A percentile compares a stretch with the other conserved stretches of the same genome.
These are phyloP conservation scores for Lochmaea capreae DNA, from an alignment of 2,888 invertebrate genomes.

Conservation along the genomic window DNA sequence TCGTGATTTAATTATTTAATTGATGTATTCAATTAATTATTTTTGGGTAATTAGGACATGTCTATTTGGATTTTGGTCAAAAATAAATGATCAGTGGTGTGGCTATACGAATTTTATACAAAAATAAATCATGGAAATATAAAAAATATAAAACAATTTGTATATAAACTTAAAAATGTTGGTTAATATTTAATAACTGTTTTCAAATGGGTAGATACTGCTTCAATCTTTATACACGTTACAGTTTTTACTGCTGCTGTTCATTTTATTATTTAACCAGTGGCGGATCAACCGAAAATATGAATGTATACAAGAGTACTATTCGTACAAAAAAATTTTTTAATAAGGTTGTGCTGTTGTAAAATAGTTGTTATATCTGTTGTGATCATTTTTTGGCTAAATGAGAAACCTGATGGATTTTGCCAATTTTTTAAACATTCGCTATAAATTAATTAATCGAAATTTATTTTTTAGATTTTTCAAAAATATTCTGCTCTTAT, in stretches of 20 bases:
- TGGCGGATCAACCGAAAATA: slow-evolving; percentile 51
- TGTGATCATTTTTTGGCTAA: slow-evolving; percentile 65
- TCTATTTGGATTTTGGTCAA: background rate
- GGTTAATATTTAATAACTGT: background rate
- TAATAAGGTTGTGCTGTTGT: slow-evolving; percentile 67
- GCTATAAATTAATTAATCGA: background rate
- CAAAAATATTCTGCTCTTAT: too few relatives aligned
- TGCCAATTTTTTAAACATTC: slow-evolving; percentile 35
- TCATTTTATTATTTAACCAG: slow-evolving; percentile 12
- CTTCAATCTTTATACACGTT: slow-evolving; percentile 16
- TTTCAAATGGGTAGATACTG: background rate
- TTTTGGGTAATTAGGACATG: background rate
- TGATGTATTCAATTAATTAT: too few relatives aligned
- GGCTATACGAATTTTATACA: background rate
- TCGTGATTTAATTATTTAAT: too few relatives aligned
- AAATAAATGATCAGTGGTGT: background rate
- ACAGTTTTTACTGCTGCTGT: background rate
- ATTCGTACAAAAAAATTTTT: slow-evolving; percentile 61
- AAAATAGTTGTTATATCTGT: slow-evolving; percentile 68
- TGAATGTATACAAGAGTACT: slow-evolving; percentile 59
- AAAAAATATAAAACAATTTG: background rate
- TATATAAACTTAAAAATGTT: background rate
- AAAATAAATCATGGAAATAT: background rate
- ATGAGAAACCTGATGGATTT: slow-evolving; percentile 56
- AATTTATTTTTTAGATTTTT: too few relatives aligned